Conservation (phyloP, 2,797 vertebrate genomes). For the Meda fulgida region DNA sequence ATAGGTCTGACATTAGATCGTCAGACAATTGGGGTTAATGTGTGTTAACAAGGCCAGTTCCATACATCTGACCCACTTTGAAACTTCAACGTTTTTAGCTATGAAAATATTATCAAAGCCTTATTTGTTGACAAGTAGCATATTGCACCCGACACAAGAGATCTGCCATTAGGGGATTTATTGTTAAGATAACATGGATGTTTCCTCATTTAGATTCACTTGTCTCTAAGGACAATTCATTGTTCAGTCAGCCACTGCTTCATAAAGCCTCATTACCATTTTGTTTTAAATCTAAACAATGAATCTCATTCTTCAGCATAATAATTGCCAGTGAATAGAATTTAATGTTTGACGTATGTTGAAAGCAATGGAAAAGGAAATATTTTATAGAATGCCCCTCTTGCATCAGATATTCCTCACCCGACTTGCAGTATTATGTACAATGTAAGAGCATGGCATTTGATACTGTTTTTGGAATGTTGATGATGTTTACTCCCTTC, state of each 20-base stretch:
- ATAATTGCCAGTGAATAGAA: not conserved
- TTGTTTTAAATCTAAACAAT: slow-evolving; percentile 12
- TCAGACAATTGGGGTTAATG: slow-evolving; percentile 34
- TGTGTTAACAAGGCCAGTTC: not conserved
- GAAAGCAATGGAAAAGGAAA: not conserved
- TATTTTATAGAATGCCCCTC: not conserved
- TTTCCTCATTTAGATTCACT: slow-evolving; percentile 26
- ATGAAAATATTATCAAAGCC: not conserved
- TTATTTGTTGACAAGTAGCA: not conserved
- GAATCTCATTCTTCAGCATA: not conserved
- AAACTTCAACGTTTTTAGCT: not conserved
- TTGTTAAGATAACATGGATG: slow-evolving; percentile 15
- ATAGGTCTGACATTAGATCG: slow-evolving; percentile 23
- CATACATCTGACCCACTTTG: not conserved
- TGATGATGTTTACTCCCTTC: not conserved
- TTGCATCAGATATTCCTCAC: not conserved
- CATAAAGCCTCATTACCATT: not conserved
- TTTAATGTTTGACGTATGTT: not conserved
- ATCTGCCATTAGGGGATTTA: not conserved
- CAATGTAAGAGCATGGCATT: not conserved
- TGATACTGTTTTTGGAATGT: not conserved
- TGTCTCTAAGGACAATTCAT: slow-evolving; percentile 6
- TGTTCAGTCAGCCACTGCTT: slow-evolving; percentile 3
- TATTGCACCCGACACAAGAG: slow-evolving; percentile 4
- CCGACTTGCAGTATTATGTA: not conserved